A percentile compares a stretch with the other conserved stretches of the same genome.
These are phyloP conservation scores for Melangyna quadrimaculata DNA, from an alignment of 2,888 invertebrate species.

Conservation along the genomic window DNA sequence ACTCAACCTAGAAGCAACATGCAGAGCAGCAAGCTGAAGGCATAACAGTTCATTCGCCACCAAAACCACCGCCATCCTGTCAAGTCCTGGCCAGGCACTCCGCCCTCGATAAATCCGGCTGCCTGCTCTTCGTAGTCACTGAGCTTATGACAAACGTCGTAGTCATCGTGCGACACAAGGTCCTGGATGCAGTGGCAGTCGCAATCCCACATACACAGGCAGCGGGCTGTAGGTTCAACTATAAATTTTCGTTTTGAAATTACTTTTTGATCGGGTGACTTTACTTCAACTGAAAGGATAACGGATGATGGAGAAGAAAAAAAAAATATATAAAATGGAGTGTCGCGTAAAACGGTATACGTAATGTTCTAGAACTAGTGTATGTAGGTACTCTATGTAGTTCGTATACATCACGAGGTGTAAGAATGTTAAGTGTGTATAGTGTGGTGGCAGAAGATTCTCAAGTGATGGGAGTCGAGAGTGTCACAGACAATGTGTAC, in stretches of 20 bases:
- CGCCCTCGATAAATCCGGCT: constrained; percentile 74
- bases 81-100: constrained; percentile 32
- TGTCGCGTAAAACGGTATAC: background rate
- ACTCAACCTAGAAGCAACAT: constrained; percentile 74
- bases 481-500: constrained; percentile 28
- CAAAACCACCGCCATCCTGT: constrained; percentile 42
- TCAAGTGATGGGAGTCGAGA: background rate
- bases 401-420: constrained; percentile 4
- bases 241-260: constrained; percentile 74
- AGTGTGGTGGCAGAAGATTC: background rate
- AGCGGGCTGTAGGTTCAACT: constrained; percentile 75
- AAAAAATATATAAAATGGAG: constrained; percentile 15
- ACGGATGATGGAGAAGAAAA: background rate
- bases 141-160: constrained; percentile 75
- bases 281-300: constrained; percentile 72
- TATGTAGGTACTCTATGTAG: background rate
- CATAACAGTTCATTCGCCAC: constrained; percentile 50
- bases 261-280: constrained; percentile 62
- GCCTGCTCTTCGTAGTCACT: constrained; percentile 55
- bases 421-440: constrained; percentile 15
- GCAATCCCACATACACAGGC: constrained; percentile 78
- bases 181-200: constrained; percentile 76
- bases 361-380: background rate
- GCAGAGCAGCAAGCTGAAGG: constrained; percentile 60
- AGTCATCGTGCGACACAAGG: constrained; percentile 74